These are phyloP conservation scores for Anthoscopus minutus DNA, from an alignment of 2,113 vertebrate species.

Conservation along the genomic window DNA sequence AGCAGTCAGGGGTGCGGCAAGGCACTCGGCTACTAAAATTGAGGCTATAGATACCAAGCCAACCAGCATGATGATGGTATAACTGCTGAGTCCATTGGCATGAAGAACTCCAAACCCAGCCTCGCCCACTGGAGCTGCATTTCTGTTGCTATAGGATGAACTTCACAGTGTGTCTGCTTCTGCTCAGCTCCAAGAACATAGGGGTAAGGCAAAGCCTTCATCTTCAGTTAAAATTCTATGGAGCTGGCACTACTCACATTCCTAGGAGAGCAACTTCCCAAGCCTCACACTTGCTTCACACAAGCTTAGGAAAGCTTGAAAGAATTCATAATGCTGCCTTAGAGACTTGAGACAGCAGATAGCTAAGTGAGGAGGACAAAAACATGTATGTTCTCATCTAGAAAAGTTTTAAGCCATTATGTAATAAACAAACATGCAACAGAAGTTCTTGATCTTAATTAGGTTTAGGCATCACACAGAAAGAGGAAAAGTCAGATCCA, in stretches of 20 bases:
- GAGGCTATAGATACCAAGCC: neutral
- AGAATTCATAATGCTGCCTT: neutral
- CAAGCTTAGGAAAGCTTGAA: neutral
- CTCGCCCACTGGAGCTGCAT: neutral
- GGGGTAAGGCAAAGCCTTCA: neutral
- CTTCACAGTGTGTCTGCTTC: neutral
- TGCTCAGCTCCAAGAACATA: neutral
- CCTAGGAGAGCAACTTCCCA: neutral
- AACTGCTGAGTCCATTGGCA: neutral
- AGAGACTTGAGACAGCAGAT: neutral
- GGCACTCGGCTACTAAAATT: neutral
- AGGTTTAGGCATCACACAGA: neutral
- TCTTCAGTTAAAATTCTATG: neutral
- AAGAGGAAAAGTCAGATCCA: neutral
- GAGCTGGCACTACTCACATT: neutral
- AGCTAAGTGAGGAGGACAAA: fast-evolving
- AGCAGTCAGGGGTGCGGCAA: neutral
- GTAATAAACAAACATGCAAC: neutral
- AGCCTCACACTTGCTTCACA: neutral
- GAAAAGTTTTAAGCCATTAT: neutral
- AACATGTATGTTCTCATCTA: neutral
- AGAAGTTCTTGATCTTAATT: neutral
- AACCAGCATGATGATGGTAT: neutral
- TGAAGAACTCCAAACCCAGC: neutral
- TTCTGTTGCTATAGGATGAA: neutral